A percentile compares a stretch with the other conserved stretches of the same genome.
Evolutionary conservation across 2,113 vertebrate species (phyloP).

Genomic region (Urocitellus parryii): DNA sequence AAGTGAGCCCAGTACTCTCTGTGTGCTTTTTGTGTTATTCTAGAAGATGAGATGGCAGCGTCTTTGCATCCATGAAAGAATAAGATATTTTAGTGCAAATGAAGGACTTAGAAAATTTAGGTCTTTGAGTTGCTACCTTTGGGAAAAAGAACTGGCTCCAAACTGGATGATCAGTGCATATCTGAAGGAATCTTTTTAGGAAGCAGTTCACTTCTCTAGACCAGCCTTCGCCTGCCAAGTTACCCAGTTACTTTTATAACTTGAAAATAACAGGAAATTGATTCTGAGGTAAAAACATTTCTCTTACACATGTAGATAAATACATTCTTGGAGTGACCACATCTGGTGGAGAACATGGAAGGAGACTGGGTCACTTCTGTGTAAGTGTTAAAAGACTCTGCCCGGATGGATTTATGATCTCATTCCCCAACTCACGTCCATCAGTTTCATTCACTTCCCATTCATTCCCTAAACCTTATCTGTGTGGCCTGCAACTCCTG

Average conservation of each 20-base stretch:
- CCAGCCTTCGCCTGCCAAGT: neutral
- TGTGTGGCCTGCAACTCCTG: neutral
- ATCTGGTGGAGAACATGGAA: neutral
- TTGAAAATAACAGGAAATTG: neutral
- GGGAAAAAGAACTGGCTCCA: neutral
- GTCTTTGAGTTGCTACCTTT: neutral
- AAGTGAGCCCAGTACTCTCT: neutral
- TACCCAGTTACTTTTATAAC: neutral
- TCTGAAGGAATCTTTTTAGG: neutral
- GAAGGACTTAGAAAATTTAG: neutral
- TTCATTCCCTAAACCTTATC: neutral
- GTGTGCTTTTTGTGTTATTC: neutral
- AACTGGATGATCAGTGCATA: neutral
- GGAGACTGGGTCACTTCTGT: neutral
- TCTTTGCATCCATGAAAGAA: neutral
- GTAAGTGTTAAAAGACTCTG: neutral
- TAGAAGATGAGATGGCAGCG: neutral
- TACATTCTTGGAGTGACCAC: neutral
- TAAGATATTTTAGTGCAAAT: neutral
- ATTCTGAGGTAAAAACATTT: neutral
- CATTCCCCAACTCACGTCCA: neutral
- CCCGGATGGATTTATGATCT: neutral
- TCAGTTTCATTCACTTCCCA: neutral
- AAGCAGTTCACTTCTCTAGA: neutral
- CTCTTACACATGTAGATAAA: neutral